Evolutionary conservation across 2,113 vertebrate genomes (phyloP).

Genomic region (Myrmecophaga tridactyla): DNA sequence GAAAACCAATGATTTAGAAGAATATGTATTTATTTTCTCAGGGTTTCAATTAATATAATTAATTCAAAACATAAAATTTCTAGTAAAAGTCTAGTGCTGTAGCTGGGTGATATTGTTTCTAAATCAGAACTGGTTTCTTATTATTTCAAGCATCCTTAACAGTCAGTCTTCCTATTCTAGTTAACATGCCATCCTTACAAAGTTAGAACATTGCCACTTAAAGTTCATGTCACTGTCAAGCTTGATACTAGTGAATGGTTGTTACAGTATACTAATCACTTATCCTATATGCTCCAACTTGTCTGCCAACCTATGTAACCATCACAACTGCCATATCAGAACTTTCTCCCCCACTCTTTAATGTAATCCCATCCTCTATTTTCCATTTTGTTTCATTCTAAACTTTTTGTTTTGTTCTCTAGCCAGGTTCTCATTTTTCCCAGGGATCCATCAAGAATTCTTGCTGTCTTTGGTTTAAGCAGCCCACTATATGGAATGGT

Average conservation of each 20-base stretch:
- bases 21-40: background rate
- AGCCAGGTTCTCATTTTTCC: constrained; percentile 68
- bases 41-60: background rate
- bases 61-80: background rate
- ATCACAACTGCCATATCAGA: background rate
- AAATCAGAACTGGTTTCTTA: background rate
- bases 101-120: background rate
- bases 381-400: constrained; percentile 64
- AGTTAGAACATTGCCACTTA: background rate
- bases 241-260: background rate
- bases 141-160: background rate
- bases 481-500: constrained; percentile 67
- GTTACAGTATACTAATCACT: background rate
- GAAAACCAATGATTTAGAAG: background rate
- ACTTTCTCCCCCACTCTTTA: constrained; percentile 35
- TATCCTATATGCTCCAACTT: background rate
- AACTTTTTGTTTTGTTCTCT: constrained; percentile 72
- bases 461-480: constrained; percentile 67
- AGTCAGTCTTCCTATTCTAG: background rate
- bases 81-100: background rate
- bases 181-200: background rate
- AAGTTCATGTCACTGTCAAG: background rate
- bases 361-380: constrained; percentile 62
- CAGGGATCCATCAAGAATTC: constrained; percentile 63
- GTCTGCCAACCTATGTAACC: background rate